Evolutionary conservation across 2,797 vertebrate genomes (phyloP).

Genomic region (Nothura maculosa): DNA sequence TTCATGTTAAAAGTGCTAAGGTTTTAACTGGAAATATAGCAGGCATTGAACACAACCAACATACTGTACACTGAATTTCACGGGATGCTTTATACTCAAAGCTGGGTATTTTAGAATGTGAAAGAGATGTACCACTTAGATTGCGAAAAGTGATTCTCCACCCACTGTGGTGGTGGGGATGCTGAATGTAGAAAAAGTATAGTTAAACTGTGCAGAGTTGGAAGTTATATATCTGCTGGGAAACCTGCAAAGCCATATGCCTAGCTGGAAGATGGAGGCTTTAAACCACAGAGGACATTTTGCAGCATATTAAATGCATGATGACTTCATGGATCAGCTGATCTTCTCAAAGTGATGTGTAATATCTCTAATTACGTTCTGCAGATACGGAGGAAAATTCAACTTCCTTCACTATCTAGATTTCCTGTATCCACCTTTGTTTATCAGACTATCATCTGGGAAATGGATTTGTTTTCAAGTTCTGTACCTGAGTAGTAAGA

Average conservation of each 20-base stretch:
- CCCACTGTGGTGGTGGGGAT: neutral
- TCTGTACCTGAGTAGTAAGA: neutral
- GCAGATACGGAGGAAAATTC: neutral
- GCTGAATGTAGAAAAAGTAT: neutral
- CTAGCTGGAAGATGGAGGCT: neutral
- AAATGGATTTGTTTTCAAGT: neutral
- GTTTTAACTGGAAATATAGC: conserved; percentile 20
- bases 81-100: neutral
- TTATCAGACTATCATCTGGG: neutral
- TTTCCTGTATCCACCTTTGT: neutral
- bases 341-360: neutral
- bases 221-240: neutral
- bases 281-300: neutral
- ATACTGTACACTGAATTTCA: neutral
- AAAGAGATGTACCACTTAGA: neutral
- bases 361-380: neutral
- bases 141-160: neutral
- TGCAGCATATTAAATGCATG: neutral
- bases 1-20: conserved; percentile 36
- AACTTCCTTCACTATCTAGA: neutral
- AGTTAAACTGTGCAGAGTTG: neutral
- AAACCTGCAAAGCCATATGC: neutral
- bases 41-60: neutral
- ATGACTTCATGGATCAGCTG: neutral
- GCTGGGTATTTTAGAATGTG: neutral